Conservation (phyloP, 2,113 vertebrate species). For the Semnornis frantzii region DNA sequence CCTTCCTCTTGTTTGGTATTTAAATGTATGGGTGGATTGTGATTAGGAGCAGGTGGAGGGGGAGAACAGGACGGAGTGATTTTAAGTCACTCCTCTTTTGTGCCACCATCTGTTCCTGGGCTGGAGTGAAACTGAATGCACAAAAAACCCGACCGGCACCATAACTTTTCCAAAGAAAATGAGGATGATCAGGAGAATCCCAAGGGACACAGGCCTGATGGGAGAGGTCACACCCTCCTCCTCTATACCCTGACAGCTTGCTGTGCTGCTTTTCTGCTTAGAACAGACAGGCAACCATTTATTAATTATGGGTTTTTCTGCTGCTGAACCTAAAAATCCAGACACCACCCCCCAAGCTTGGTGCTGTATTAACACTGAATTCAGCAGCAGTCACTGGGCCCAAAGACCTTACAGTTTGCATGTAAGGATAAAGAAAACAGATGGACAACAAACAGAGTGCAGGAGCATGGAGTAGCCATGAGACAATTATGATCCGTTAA, state of each 20-base stretch:
- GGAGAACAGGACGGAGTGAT: slow-evolving; percentile 64
- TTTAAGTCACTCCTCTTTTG: slow-evolving; percentile 69
- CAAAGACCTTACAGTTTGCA: slow-evolving; percentile 59
- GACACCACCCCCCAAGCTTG: neutral
- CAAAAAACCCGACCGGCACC: slow-evolving; percentile 56
- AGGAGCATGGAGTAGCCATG: slow-evolving; percentile 61
- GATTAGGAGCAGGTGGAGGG: slow-evolving; percentile 69
- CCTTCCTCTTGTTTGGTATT: slow-evolving; percentile 67
- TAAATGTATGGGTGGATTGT: slow-evolving; percentile 68
- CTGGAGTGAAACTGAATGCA: slow-evolving; percentile 67
- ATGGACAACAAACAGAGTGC: slow-evolving; percentile 48
- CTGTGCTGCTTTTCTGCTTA: slow-evolving; percentile 42
- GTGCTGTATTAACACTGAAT: slow-evolving; percentile 56
- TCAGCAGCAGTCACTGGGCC: slow-evolving; percentile 33
- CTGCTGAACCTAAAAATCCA: slow-evolving; percentile 43
- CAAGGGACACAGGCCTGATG: slow-evolving; percentile 44
- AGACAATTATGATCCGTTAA: slow-evolving; percentile 68
- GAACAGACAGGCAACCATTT: slow-evolving; percentile 59
- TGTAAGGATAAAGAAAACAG: slow-evolving; percentile 57
- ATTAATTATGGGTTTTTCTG: slow-evolving; percentile 65
- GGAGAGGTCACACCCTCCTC: slow-evolving; percentile 64
- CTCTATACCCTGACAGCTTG: slow-evolving; percentile 63
- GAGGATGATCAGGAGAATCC: slow-evolving; percentile 63
- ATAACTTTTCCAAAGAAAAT: slow-evolving; percentile 69
- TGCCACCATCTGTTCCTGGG: slow-evolving; percentile 70